Base-by-base conservation (phyloP, 2,797 vertebrate species). In the Peromyscus aztecus region DNA sequence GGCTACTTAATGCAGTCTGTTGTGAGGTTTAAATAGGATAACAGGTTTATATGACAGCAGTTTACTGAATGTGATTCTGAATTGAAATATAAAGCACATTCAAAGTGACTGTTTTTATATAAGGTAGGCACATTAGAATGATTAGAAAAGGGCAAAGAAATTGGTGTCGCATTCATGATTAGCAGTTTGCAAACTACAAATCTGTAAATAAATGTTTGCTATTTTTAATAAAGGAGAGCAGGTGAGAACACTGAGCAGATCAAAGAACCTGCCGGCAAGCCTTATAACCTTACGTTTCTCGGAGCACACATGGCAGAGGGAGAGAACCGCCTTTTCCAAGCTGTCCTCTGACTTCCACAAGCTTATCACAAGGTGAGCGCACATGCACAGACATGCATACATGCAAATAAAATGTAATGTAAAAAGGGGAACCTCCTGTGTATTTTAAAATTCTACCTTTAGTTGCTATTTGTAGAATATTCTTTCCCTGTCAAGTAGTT, bases 361-460 rank as follows among this genome's bases (percentile, higher is more conserved):
- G 8, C 65, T 12, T 17, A 17, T 11, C 31, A 84, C 40, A 17
- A 7, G 16, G 40, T 63, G 82, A 46, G 5, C 24, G 12, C 4
- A 4, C 8, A 19, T 23, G 69, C 9, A 17, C 81, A 31, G 4
- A 24, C 55, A 57, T 16, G 55, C 14, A 63, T 27, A 83, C 43
- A 69, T 1, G 43, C 6, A 69, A 16, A 71, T 12, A 71, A 37
- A 71, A 52, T 55, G 46, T 37, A 71, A 87, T 55, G 19, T 43
- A 14, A 55, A 77, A 91, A 85, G 55, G 29, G 65, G 23, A 91
- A 46, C 19, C 37, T 84, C 77, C 71, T 59, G n/a, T 84, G 40
- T 95, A 95, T 78, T 94, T 94, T 27, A 37, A 71, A 78, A 80
- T 93, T 95, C 55, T 73, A 29, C 59, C 31, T 81, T 90, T 46